Evolutionary conservation across 2,113 vertebrate species (phyloP), one percentile per base, ranked within the genome.

Genomic region (Aleadryas rufinucha): DNA sequence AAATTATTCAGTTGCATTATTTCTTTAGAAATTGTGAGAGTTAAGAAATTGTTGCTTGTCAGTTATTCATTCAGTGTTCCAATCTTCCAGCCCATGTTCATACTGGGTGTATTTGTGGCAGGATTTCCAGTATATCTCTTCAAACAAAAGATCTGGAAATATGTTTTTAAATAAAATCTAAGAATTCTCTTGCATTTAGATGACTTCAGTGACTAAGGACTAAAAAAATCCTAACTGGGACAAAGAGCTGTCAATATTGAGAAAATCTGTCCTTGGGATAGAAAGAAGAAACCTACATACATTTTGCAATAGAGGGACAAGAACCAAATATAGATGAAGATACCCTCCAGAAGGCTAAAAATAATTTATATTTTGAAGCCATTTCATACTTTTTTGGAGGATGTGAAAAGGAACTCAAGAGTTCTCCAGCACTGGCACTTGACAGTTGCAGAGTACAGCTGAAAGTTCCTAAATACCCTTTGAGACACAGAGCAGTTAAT

Each of bases 401-500:
- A 54, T 3, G 1, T 45, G 53, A 76, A 79, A 66, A 66, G 31
- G 28, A 92, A 30, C 28, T 35, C 10, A 2, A 2, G 20, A 19
- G 13, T 54, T 90, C 49, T 71, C 5, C 31, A 90, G 5, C 17
- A 33, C 11, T 35, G 33, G 45, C 0, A 3, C 49, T 42, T 91
- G 57, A 74, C 27, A 47, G 35, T 89, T 27, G 23, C 52, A 52
- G 10, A n/a, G n/a, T 49, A 45, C 6, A 54, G 7, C n/a, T 85
- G 31, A 77, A 93, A 87, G 53, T 69, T 85, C 54, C 41, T 61
- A 85, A 82, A 72, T 54, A 74, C 30, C 56, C 35, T 93, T 53
- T 75, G 90, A 97, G 92, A 89, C 16, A 80, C n/a, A 70, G 33
- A 79, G 8, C 45, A 76, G 63, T 90, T 95, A 96, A 93, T 66